Base-by-base conservation (phyloP, 2,113 vertebrate genomes). In the Thinocorus orbignyianus region DNA sequence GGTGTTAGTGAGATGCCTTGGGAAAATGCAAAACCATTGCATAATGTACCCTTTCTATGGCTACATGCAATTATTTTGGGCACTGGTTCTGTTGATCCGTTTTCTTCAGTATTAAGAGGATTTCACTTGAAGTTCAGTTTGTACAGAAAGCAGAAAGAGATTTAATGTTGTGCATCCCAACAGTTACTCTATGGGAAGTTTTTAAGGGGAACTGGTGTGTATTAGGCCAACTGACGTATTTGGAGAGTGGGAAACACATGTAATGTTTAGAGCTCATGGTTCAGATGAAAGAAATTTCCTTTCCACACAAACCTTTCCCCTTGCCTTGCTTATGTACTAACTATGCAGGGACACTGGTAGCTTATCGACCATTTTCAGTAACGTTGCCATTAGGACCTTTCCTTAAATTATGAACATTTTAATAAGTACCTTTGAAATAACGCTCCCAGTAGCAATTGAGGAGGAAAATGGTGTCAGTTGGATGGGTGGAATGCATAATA, bases 251-350 rank as follows among this genome's bases (percentile, higher is more conserved):
- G 23, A 64, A 55, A 78, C 55, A 25, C 22, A 42, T 20, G 33
- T 61, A 14, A 20, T 30, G 26, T 44, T 83, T 14, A 39, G n/a
- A 0, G 0, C 52, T 30, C 5, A 1, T 3, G 22, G 64, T 62
- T 81, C 39, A 5, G 4, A 10, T 28, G 12, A 5, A 25, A n/a
- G 48, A 26, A 2, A 1, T 37, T 18, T 60, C 41, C 35, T 80
- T 6, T 58, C 28, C 19, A 16, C 10, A 2, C 65, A 33, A 60
- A 55, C 33, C 7, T 54, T 49, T 16, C n/a, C 42, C 51, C 9
- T 54, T 54, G 18, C 37, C 42, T 46, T 52, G 18, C 55, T 73
- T 28, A 6, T 7, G 51, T 71, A 18, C 30, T 89, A 12, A 2
- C 31, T 7, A 1, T 16, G 4, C 17, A 28, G 65, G 31, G 20